These are phyloP conservation scores for Dorcus hopei DNA, from an alignment of 2,888 invertebrate genomes.

Conservation along the genomic window DNA sequence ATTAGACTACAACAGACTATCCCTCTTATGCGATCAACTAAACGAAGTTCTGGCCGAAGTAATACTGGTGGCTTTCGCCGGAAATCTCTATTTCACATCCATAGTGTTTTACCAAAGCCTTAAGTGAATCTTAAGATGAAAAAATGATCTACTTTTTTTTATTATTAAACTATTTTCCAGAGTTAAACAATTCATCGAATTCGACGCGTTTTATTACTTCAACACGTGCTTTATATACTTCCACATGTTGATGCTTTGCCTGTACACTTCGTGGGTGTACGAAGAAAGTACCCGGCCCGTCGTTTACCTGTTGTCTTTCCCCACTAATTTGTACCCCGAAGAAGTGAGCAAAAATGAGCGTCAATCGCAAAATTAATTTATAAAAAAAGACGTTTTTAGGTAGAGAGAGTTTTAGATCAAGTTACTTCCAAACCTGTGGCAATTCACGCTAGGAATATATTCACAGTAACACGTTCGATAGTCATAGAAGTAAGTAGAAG, in stretches of 20 bases:
- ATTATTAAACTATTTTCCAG: constrained; percentile 4
- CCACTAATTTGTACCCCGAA: constrained; percentile 13
- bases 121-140: constrained; percentile 8
- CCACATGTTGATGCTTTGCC: constrained; percentile 18
- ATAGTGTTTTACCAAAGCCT: constrained; percentile 13
- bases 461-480: constrained; percentile 13
- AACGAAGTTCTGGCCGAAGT: constrained; percentile 15
- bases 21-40: constrained; percentile 12
- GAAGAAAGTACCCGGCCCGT: constrained; percentile 20
- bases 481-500: constrained; percentile 14
- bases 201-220: constrained; percentile 12
- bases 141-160: no score
- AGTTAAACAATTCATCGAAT: not conserved
- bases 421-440: constrained; percentile 11
- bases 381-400: constrained; percentile 6
- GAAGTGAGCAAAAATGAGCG: constrained; percentile 7
- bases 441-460: constrained; percentile 16
- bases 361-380: not conserved
- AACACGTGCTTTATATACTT: constrained; percentile 11
- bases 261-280: constrained; percentile 19
- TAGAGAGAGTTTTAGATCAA: constrained; percentile 18
- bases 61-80: constrained; percentile 16
- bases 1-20: constrained; percentile 14
- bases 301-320: constrained; percentile 10
- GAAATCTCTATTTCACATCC: constrained; percentile 20